Evolutionary conservation across 2,113 vertebrate species (phyloP).

Genomic region (Pteropus alecto): DNA sequence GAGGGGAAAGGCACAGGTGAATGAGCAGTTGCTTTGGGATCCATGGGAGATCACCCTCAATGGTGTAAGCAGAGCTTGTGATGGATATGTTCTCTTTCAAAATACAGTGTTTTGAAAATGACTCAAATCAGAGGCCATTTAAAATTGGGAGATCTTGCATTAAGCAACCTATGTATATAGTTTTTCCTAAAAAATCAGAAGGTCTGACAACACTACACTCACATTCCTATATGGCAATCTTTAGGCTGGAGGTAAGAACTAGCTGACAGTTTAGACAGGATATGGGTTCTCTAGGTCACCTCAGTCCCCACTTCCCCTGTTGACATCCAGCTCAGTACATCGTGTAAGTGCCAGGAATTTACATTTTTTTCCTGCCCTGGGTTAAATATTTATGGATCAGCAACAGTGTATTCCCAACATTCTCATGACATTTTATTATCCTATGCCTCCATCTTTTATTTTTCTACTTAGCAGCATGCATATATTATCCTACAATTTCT

Average conservation of each 20-base stretch:
- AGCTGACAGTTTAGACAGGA: background rate
- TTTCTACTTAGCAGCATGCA: background rate
- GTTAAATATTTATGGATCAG: background rate
- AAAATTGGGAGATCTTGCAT: background rate
- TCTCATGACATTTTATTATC: background rate
- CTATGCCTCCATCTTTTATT: background rate
- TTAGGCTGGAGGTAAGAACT: background rate
- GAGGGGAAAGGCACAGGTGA: background rate
- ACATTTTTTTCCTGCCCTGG: background rate
- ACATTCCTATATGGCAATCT: background rate
- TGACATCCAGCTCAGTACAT: background rate
- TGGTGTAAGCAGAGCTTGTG: background rate
- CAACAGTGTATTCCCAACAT: background rate
- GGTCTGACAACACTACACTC: background rate
- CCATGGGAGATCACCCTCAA: background rate
- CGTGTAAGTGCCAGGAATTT: background rate
- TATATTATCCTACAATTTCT: background rate
- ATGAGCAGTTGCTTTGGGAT: background rate
- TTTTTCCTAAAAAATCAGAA: background rate
- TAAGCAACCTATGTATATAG: background rate
- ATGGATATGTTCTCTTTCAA: background rate
- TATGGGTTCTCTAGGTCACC: background rate
- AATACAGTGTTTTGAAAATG: background rate
- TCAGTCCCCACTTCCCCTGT: background rate
- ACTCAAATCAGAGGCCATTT: background rate